Evolutionary conservation across 2,113 vertebrate species (phyloP), one percentile per base, ranked within the genome.

Genomic region (Stegastes partitus): DNA sequence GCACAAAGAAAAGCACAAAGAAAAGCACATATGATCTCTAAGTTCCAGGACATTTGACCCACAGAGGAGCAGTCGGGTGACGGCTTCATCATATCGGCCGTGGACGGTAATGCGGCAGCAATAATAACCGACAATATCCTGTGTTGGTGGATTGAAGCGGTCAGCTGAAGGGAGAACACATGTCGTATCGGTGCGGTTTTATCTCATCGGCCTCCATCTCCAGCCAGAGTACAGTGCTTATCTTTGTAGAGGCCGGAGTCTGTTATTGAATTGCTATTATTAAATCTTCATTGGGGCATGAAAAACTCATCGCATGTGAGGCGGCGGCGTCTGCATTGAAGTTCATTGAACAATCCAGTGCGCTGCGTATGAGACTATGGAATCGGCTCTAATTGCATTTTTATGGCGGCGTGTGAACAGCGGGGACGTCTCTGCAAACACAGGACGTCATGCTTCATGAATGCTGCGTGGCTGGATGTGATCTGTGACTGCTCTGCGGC

Each of bases 371-470:
- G 77, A 79, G 80, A 74, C 21, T 79, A 59, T 86, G 80, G 73
- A 77, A 87, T 81, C 54, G 62, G 72, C 74, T 67, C 59, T 90
- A 82, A 91, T 88, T 89, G 34, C 70, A 83, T 89, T 92, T 89
- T 85, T 49, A 77, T 79, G 69, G 39, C 26, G 8, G 15, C 14
- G 18, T 68, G 62, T 84, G 80, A 87, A 57, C 39, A 70, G 51
- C 28, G 61, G 61, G 3, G 61, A 70, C 42, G 50, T 15, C 79
- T 67, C 21, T 72, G 68, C 64, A 84, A 77, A 71, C 54, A 77
- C 39, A 61, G 70, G 76, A 78, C 45, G 61, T 22, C 57, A 39
- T 53, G 72, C 44, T 63, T 68, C 14, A 67, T 83, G 68, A 68
- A 78, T 57, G 62, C 59, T 71, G 53, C 71, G 22, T 74, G 61